phyloP scores from a whole-genome alignment of 2,113 vertebrate species.

The Origma solitaria region DNA sequence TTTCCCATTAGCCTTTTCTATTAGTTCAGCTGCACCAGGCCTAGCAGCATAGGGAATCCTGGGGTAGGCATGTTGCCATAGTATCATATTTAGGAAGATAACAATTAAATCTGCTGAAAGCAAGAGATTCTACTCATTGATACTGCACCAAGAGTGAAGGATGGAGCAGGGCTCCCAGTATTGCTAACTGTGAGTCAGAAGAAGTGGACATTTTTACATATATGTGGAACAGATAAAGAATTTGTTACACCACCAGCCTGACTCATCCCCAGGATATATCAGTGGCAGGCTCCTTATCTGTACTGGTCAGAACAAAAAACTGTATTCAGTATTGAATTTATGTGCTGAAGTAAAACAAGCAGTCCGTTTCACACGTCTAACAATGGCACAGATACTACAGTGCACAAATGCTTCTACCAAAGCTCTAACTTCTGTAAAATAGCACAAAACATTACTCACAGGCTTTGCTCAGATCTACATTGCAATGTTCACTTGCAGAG shows the following conservation, averaged over 20 bases:
- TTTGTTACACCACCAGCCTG: background rate
- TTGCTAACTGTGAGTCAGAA: background rate
- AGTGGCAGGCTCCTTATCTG: constrained; percentile 28
- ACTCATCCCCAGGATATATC: background rate
- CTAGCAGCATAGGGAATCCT: background rate
- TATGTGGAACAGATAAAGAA: background rate
- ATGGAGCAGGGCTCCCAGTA: background rate
- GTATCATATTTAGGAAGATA: background rate
- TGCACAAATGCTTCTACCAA: background rate
- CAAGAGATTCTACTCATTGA: background rate
- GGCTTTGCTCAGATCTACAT: background rate
- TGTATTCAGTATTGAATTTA: constrained; percentile 20
- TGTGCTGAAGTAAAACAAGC: background rate
- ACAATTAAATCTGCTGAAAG: background rate
- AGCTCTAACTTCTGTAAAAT: background rate
- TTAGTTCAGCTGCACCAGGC: constrained; percentile 11
- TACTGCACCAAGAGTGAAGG: background rate
- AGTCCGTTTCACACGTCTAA: background rate
- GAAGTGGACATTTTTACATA: background rate
- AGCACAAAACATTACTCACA: background rate
- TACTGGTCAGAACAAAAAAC: constrained; percentile 8
- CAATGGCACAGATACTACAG: background rate
- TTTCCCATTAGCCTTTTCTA: constrained; percentile 12
- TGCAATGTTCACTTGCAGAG: background rate
- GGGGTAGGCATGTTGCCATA: background rate